Evolutionary conservation across 2,888 invertebrate genomes (phyloP), one percentile per base, ranked within the genome.

Genomic region (Cosmia pyralina): DNA sequence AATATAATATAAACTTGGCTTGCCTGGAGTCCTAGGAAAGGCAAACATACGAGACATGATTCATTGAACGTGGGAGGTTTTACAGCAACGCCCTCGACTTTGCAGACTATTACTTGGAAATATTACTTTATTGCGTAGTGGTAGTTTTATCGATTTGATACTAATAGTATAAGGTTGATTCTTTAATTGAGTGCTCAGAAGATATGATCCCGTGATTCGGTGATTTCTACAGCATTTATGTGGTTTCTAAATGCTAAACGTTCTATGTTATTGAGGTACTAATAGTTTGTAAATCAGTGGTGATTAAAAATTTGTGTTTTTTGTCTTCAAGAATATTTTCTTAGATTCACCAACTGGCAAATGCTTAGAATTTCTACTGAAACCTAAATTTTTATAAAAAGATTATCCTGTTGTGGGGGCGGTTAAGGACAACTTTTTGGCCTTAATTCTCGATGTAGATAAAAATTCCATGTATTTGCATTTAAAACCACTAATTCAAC

Each of bases 21-120:
- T 58, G 44, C 19, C 15, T 15, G 28, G 48, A 48, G n/a, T 66
- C 19, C 59, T 64, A 63, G 63, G 46, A 53, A 70, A 55, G 50
- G 58, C 34, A 65, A 66, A 48, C 19, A 60, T 28, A 59, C 13
- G 11, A 63, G 11, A 50, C 59, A 58, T 84, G 75, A 84, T 71
- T 75, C 68, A 83, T 60, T 62, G 70, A 44, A 66, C 68, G 81
- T 80, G 68, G 68, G 80, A 65, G 70, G 58, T 19, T 81, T 55
- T 58, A 80, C 84, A 81, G 84, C 84, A 80, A 81, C 81, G 81
- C 81, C 81, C 84, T 66, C 81, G 22, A 38, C 19, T 58, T 70
- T 83, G 81, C 75, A 57, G 81, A 44, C n/a, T 15, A n/a, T 63
- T 66, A 67, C 55, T 80, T 55, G 52, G 55, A 69, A 79, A 59